Evolutionary conservation across 2,797 vertebrate species (phyloP), one percentile per base, ranked within the genome.

Genomic region (Dicrostonyx torquatus): DNA sequence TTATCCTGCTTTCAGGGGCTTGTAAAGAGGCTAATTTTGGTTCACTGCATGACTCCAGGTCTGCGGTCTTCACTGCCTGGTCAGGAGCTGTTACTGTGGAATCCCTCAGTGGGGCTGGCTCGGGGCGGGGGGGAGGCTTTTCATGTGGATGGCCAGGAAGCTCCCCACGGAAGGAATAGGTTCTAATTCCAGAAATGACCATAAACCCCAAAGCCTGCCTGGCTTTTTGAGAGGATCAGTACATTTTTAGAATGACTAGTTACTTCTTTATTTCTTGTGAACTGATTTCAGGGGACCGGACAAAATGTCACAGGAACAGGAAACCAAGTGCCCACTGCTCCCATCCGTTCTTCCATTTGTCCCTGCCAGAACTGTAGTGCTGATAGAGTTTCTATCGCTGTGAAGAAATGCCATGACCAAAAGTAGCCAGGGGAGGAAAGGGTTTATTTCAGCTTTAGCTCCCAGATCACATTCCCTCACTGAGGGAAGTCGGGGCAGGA

Each of bases 11-110:
- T 95, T 95, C 94, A 73, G 91, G 82, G 73, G 85, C 90, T 97
- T 95, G 89, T 96, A 95, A 96, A 94, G 87, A 83, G 73, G 91
- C 96, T 97, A 96, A 96, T 96, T 98, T 95, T 75, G 96, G 90
- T 89, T 95, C 66, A 77, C 77, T 94, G n/a, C 58, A 82, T 94
- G 95, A 96, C 96, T 93, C 80, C 78, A 78, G 88, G 29, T 96
- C 96, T 89, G 95, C 79, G 95, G 95, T 95, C 96, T 96, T 75
- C 94, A 94, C 73, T 12, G 29, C 55, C 90, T 83, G 84, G 80
- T 85, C 87, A 89, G 96, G 87, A 95, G 91, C 76, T 64, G 62
- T 22, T 87, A 87, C 80, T 89, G 94, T 95, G 96, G 98, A 97
- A 98, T 98, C 97, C 96, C 93, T 89, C 80, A 87, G 93, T 92